phyloP scores from a whole-genome alignment of 1,140 invertebrate genomes.

The Drosophila auraria region DNA sequence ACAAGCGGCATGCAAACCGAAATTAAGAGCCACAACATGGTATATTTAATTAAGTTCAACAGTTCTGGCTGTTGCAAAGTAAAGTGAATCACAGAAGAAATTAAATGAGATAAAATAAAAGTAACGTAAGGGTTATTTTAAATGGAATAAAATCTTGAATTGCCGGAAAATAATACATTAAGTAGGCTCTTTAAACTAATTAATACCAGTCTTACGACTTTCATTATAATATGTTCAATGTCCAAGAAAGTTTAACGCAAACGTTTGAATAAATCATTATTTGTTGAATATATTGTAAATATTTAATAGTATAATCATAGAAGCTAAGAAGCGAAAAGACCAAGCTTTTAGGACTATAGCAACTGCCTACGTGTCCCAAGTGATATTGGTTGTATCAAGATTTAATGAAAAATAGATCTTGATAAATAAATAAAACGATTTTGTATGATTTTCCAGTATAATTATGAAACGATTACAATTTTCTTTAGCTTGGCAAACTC shows the following conservation, averaged over 20 bases:
- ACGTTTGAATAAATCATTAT: neutral
- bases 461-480: no score
- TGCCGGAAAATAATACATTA: no score
- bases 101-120: neutral
- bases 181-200: no score
- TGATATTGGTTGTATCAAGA: neutral
- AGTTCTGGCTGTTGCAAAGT: constrained; percentile 9
- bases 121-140: neutral
- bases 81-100: neutral
- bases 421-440: no score
- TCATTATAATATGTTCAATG: neutral
- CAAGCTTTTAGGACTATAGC: neutral
- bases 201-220: no score
- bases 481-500: neutral
- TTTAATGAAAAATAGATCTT: neutral
- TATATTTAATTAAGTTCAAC: constrained; percentile 52
- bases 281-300: neutral
- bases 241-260: neutral
- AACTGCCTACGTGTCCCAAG: neutral
- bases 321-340: neutral
- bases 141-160: constrained; percentile 2
- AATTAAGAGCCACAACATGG: constrained; percentile 45
- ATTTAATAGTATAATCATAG: neutral
- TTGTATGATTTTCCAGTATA: no score
- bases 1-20: constrained; percentile 42